Evolutionary conservation across 2,113 vertebrate species (phyloP).

Genomic region (Chloebia gouldiae): DNA sequence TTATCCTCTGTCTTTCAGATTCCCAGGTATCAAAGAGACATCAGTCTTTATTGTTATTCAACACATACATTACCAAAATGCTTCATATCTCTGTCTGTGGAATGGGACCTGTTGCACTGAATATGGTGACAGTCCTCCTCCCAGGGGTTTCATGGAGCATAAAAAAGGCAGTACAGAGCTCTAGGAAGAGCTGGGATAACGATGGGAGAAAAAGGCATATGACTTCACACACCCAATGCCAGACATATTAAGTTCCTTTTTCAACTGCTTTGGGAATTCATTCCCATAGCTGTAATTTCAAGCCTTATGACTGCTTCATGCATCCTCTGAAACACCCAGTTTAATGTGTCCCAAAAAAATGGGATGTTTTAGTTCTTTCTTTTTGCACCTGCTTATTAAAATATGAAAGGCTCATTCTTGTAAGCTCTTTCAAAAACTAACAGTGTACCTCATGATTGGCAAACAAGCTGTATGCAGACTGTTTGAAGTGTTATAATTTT

Average conservation of each 20-base stretch:
- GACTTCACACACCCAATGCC: not conserved
- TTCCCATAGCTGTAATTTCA: not conserved
- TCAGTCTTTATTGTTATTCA: not conserved
- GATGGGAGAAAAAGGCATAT: not conserved
- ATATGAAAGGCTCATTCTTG: slow-evolving; percentile 10
- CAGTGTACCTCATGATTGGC: not conserved
- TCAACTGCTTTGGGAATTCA: not conserved
- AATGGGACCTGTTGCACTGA: not conserved
- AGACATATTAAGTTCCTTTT: not conserved
- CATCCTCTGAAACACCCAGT: not conserved
- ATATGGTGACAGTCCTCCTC: not conserved
- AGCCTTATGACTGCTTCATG: not conserved
- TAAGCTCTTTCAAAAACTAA: not conserved
- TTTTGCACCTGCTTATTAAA: slow-evolving; percentile 56
- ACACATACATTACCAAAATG: not conserved
- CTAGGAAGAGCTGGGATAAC: not conserved
- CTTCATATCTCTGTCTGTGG: not conserved
- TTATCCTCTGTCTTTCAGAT: not conserved
- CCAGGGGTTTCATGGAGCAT: not conserved
- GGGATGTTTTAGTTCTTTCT: not conserved
- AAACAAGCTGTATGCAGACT: not conserved
- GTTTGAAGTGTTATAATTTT: not conserved
- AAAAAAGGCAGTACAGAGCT: not conserved
- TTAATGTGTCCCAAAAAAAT: not conserved
- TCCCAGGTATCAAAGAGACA: not conserved